phyloP scores from a whole-genome alignment of 2,888 invertebrate species.

The Pyrochroa serraticornis region DNA sequence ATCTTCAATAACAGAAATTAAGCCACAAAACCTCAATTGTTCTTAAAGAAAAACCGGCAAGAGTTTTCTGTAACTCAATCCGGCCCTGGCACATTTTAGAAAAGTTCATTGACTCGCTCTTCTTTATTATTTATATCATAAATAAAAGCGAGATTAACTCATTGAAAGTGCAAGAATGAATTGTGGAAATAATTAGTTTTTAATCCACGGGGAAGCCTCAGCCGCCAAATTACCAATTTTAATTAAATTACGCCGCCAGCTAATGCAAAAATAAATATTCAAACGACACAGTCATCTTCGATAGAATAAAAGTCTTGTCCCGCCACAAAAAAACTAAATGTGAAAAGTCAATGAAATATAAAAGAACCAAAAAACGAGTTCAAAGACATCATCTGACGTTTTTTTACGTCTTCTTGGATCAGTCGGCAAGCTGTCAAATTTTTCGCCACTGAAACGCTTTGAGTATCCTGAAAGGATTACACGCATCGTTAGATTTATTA shows the following conservation, averaged over 20 bases:
- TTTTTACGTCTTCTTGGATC: not conserved
- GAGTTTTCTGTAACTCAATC: too few relatives aligned
- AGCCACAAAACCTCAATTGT: too few relatives aligned
- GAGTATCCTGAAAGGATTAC: slow-evolving; percentile 3
- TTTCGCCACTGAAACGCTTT: not conserved
- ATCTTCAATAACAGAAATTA: too few relatives aligned
- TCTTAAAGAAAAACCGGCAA: too few relatives aligned
- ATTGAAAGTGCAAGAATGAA: too few relatives aligned
- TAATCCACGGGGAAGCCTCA: not conserved
- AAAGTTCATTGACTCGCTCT: too few relatives aligned
- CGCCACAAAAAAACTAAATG: slow-evolving; percentile 6
- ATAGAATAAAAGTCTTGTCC: too few relatives aligned
- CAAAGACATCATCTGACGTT: slow-evolving; percentile 2
- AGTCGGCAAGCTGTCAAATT: not conserved
- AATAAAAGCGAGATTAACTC: too few relatives aligned
- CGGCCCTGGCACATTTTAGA: too few relatives aligned
- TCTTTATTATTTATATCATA: too few relatives aligned
- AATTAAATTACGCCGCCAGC: slow-evolving; percentile 1
- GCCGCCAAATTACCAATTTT: not conserved
- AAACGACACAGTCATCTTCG: slow-evolving; percentile 4
- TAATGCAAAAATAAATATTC: slow-evolving; percentile 2
- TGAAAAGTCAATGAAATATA: slow-evolving; percentile 9
- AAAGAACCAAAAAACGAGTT: not conserved
- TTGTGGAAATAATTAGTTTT: too few relatives aligned
- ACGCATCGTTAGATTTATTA: slow-evolving; percentile 10